Percentiles rank a stretch among this genome's conserved stretches.
Evolutionary conservation across 2,888 invertebrate species (phyloP).

Genomic region (Synergus umbraculus): DNA sequence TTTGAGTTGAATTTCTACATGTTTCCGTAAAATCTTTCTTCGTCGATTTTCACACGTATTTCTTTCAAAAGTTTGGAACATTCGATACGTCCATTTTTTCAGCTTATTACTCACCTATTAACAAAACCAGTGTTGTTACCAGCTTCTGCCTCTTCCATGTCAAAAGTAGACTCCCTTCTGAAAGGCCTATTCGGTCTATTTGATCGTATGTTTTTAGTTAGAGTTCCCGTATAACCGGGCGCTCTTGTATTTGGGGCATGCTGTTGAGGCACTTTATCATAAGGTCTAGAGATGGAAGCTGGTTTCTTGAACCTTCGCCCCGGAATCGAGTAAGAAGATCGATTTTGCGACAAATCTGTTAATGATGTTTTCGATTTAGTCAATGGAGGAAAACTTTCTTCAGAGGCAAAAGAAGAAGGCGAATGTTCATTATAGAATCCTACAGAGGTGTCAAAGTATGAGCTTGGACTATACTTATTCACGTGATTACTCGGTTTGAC

Average conservation of each 20-base stretch:
- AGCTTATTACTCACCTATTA: neutral
- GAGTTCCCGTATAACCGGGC: constrained; percentile 73
- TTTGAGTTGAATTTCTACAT: too few relatives aligned
- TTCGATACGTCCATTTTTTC: too few relatives aligned
- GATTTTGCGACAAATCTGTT: constrained; percentile 57
- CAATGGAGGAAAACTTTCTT: constrained; percentile 55
- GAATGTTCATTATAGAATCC: constrained; percentile 78
- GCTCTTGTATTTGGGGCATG: constrained; percentile 75
- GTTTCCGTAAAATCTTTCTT: too few relatives aligned
- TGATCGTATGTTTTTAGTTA: constrained; percentile 63
- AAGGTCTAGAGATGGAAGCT: constrained; percentile 66
- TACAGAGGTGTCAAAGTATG: constrained; percentile 78
- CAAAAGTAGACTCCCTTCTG: constrained; percentile 69
- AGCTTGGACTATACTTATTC: constrained; percentile 57
- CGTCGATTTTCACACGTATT: too few relatives aligned
- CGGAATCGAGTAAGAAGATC: constrained; percentile 63
- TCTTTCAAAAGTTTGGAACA: too few relatives aligned
- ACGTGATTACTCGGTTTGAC: constrained; percentile 54
- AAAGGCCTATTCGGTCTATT: constrained; percentile 68
- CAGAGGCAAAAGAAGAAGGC: constrained; percentile 63
- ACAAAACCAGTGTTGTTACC: neutral
- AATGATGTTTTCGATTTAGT: constrained; percentile 52
- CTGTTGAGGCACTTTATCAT: constrained; percentile 74
- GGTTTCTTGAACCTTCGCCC: constrained; percentile 65
- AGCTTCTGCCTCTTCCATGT: neutral